Percentiles rank a stretch among this genome's conserved stretches.
phyloP scores from a whole-genome alignment of 1,140 invertebrate species.

The Drosophila lacertosa region DNA sequence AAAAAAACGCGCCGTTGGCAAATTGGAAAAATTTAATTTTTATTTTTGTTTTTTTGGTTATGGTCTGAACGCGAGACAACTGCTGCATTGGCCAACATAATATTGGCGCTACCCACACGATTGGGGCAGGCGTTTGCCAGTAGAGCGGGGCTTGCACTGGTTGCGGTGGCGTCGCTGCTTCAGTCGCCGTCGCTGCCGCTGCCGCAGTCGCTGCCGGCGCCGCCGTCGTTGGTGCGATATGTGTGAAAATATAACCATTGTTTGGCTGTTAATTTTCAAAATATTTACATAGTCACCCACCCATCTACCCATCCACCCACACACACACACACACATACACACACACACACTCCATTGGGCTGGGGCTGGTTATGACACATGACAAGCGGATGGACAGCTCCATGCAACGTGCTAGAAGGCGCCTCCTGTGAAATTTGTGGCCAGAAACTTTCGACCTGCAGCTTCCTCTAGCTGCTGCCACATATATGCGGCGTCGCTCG shows the following conservation, averaged over 20 bases:
- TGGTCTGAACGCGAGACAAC: constrained; percentile 17
- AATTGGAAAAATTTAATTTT: constrained; percentile 44
- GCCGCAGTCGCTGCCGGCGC: constrained; percentile 4
- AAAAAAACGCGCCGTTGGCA: constrained; percentile 32
- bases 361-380: constrained; percentile 52
- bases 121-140: not conserved
- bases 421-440: constrained; percentile 49
- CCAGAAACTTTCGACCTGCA: constrained; percentile 32
- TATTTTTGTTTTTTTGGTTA: constrained; percentile 5
- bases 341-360: not conserved
- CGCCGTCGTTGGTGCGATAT: constrained; percentile 30
- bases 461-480: constrained; percentile 27
- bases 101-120: not conserved
- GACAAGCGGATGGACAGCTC: constrained; percentile 49
- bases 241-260: constrained; percentile 67
- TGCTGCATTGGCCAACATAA: constrained; percentile 6
- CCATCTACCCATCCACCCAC: constrained; percentile 11
- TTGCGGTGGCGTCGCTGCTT: not conserved
- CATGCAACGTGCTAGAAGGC: constrained; percentile 18
- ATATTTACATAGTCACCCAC: constrained; percentile 46
- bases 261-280: constrained; percentile 62
- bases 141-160: not conserved
- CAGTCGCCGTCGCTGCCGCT: not conserved
- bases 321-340: constrained; percentile 16
- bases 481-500: constrained; percentile 43